phyloP scores from a whole-genome alignment of 2,797 vertebrate species.

The Ctenochaetus hawaiiensis region DNA sequence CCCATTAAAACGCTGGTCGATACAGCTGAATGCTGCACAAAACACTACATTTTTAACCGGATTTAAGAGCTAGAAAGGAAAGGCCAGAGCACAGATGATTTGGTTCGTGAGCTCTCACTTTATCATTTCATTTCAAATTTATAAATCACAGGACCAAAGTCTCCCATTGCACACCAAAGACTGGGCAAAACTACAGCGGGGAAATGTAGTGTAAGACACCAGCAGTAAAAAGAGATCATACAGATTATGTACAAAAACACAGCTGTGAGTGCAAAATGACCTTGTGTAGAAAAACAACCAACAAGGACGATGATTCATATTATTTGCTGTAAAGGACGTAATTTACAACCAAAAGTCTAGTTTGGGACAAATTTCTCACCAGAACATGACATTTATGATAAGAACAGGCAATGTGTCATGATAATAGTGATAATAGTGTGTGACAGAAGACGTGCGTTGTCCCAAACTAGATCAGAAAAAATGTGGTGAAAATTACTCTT shows the following conservation, averaged over 20 bases:
- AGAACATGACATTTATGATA: background rate
- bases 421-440: conserved; percentile 1
- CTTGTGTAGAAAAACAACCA: conserved; percentile 19
- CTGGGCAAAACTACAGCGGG: conserved; percentile 35
- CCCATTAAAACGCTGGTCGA: conserved; percentile 29
- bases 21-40: conserved; percentile 29
- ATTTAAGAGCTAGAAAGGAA: conserved; percentile 32
- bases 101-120: conserved; percentile 57
- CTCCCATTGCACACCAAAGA: conserved; percentile 43
- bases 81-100: conserved; percentile 38
- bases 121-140: conserved; percentile 46
- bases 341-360: conserved; percentile 20
- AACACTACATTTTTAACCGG: conserved; percentile 34
- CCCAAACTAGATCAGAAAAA: conserved; percentile 8
- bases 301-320: conserved; percentile 27
- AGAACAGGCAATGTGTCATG: background rate
- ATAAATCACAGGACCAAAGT: conserved; percentile 34
- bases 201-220: conserved; percentile 20
- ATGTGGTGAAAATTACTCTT: conserved; percentile 12
- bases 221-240: conserved; percentile 54
- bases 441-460: background rate
- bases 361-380: conserved; percentile 25
- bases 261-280: conserved; percentile 48
- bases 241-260: conserved; percentile 57
- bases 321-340: conserved; percentile 1